Evolutionary conservation across 1,140 invertebrate genomes (phyloP).

Genomic region (Atta cephalotes): DNA sequence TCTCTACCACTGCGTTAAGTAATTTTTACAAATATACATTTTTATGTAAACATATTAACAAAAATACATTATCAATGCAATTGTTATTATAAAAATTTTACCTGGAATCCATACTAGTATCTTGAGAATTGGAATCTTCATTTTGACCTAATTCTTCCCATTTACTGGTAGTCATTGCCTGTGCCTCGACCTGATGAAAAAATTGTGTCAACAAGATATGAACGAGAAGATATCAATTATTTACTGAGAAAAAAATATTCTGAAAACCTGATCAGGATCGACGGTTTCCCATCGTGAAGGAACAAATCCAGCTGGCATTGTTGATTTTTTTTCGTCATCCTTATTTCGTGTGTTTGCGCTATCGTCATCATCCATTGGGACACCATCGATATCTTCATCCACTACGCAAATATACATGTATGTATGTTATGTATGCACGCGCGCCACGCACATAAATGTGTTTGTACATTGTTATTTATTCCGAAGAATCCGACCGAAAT

Average conservation of each 20-base stretch:
- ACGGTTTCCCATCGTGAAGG: conserved; percentile 98
- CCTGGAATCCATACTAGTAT: conserved; percentile 85
- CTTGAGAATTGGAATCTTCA: conserved; percentile 85
- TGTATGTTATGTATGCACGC: too few relatives aligned
- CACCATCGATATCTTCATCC: conserved; percentile 94
- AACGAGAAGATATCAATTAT: neutral
- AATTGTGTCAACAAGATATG: neutral
- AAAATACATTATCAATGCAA: neutral
- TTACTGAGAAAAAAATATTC: conserved; percentile 6
- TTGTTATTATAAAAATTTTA: conserved; percentile 54
- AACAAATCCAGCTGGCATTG: conserved; percentile 90
- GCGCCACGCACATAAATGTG: too few relatives aligned
- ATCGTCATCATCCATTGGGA: conserved; percentile 89
- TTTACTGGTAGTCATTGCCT: conserved; percentile 95
- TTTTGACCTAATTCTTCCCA: conserved; percentile 92
- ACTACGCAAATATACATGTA: conserved; percentile 84
- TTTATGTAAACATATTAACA: neutral
- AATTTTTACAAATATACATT: conserved; percentile 46
- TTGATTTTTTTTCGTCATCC: conserved; percentile 81
- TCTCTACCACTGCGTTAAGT: conserved; percentile 82
- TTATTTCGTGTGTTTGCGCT: conserved; percentile 77
- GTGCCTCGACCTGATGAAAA: conserved; percentile 89
- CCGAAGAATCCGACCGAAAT: neutral
- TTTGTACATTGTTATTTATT: neutral
- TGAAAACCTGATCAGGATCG: conserved; percentile 91